phyloP scores from a whole-genome alignment of 1,140 invertebrate species.

The Laupala kohalensis region DNA sequence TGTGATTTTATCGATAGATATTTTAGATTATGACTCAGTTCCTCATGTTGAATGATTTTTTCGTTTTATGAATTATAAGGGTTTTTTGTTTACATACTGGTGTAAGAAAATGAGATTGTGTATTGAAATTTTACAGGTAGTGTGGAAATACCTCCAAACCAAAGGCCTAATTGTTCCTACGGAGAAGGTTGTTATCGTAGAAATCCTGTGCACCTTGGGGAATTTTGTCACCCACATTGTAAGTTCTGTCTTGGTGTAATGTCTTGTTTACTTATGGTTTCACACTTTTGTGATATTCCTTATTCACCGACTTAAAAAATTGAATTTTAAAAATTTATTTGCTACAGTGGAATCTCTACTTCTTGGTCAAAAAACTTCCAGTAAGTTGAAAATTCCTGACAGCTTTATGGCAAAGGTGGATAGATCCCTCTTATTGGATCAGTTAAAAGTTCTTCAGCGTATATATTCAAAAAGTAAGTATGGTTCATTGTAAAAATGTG shows the following conservation, averaged over 20 bases:
- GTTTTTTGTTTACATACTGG: no score
- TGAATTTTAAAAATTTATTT: constrained; percentile 5
- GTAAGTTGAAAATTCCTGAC: constrained; percentile 21
- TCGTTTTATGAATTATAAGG: no score
- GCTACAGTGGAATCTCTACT: constrained; percentile 28
- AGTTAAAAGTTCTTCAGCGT: constrained; percentile 14
- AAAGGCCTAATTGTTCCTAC: constrained; percentile 42
- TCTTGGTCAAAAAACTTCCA: constrained; percentile 19
- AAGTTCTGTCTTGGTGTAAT: constrained; percentile 26
- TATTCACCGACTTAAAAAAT: neutral
- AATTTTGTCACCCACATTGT: constrained; percentile 68
- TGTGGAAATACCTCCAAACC: constrained; percentile 21
- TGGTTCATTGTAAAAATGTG: neutral
- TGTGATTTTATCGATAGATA: no score
- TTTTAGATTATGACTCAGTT: no score
- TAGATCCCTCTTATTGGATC: constrained; percentile 9
- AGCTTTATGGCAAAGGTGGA: constrained; percentile 18
- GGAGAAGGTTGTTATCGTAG: constrained; percentile 61
- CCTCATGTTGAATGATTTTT: no score
- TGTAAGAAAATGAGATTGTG: no score
- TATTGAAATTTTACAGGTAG: neutral
- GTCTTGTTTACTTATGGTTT: neutral
- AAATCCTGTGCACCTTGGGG: constrained; percentile 67
- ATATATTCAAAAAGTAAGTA: neutral
- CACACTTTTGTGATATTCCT: neutral